Percentiles rank a stretch among this genome's conserved stretches.
Evolutionary conservation across 2,797 vertebrate genomes (phyloP).

Genomic region (Cygnus olor): DNA sequence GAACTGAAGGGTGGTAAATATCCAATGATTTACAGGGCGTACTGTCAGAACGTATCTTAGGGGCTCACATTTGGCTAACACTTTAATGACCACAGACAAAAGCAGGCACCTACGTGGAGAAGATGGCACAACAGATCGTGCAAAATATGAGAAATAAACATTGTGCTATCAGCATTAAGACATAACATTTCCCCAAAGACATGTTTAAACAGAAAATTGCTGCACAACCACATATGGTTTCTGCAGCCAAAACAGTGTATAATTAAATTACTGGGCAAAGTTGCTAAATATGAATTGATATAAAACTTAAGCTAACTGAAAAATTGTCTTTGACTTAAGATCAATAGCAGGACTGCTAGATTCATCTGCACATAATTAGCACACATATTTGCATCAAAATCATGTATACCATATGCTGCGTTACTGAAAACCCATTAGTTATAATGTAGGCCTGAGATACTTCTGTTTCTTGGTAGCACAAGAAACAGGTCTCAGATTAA

Average conservation of each 20-base stretch:
- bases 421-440: constrained; percentile 81
- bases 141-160: not conserved
- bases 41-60: rapidly evolving
- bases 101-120: not conserved
- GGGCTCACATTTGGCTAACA: not conserved
- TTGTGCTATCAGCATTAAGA: not conserved
- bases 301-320: constrained; percentile 90
- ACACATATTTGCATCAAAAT: constrained; percentile 93
- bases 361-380: constrained; percentile 92
- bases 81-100: not conserved
- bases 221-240: constrained; percentile 7
- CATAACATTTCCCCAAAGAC: not conserved
- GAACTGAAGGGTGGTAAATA: not conserved
- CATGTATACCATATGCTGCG: constrained; percentile 90
- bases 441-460: not conserved
- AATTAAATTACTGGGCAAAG: constrained; percentile 91
- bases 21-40: not conserved
- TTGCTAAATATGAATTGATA: constrained; percentile 86
- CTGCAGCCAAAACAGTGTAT: constrained; percentile 75
- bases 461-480: not conserved
- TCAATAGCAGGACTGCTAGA: constrained; percentile 86
- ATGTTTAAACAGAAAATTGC: not conserved
- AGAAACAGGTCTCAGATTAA: not conserved
- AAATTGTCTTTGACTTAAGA: constrained; percentile 92
- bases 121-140: rapidly evolving